These are phyloP conservation scores for Bostrychus sinensis DNA, from an alignment of 2,113 vertebrate species.

Conservation along the genomic window DNA sequence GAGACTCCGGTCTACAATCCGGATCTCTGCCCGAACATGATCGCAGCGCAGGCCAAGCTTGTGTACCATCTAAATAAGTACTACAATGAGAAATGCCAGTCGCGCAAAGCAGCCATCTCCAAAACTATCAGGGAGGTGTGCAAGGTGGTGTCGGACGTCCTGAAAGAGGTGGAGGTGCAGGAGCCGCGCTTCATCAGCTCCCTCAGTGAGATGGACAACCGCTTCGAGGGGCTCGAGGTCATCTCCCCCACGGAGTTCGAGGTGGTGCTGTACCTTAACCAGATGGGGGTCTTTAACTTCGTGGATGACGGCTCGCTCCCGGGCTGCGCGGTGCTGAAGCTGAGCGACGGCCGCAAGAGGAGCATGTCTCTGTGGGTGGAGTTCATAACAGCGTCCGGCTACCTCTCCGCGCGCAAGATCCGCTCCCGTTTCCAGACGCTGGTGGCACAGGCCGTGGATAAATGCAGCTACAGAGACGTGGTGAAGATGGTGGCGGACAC, in stretches of 20 bases:
- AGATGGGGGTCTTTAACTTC: conserved; percentile 99
- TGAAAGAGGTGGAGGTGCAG: conserved; percentile 99
- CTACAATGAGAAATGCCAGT: conserved; percentile 99
- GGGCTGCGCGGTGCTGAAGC: conserved; percentile 98
- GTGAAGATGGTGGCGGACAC: conserved; percentile 99
- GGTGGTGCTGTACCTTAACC: conserved; percentile 98
- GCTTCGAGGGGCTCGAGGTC: conserved; percentile 97
- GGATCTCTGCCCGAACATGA: conserved; percentile 99
- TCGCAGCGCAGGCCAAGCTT: conserved; percentile 98
- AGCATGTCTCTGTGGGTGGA: conserved; percentile 99
- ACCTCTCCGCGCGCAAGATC: conserved; percentile 98
- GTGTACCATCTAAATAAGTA: conserved; percentile 99
- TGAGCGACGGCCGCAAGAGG: conserved; percentile 97
- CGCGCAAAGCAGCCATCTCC: conserved; percentile 95
- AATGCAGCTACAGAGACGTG: conserved; percentile 97
- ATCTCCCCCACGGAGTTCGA: conserved; percentile 97
- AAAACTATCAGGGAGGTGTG: conserved; percentile 99
- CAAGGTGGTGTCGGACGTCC: conserved; percentile 98
- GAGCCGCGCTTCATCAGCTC: conserved; percentile 99
- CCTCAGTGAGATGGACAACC: conserved; percentile 97
- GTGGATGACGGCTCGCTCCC: conserved; percentile 98
- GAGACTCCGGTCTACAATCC: conserved; percentile 99
- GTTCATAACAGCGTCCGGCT: conserved; percentile 99
- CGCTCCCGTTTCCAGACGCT: conserved; percentile 96
- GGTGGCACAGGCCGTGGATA: conserved; percentile 98